Base-by-base conservation (phyloP, 2,797 vertebrate genomes). In the Characodon lateralis region DNA sequence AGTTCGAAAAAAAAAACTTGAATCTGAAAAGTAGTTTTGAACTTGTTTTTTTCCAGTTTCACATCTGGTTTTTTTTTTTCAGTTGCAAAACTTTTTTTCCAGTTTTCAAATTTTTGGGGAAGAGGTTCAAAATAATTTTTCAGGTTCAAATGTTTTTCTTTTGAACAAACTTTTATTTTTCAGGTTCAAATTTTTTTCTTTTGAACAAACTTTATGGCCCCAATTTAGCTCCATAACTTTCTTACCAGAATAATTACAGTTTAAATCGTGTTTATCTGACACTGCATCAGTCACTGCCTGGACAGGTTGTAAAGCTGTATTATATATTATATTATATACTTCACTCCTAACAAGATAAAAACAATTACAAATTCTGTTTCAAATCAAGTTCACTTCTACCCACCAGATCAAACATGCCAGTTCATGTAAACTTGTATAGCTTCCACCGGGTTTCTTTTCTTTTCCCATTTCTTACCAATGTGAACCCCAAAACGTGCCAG, bases 241-340 rank as follows among this genome's bases (percentile, higher is more conserved):
- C 74, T 73, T 61, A 6, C 20, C 35, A 4, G 46, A 56, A 48
- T 70, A n/a, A 72, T 69, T 72, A 78, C 70, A 81, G 56, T 41
- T 46, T 66, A 35, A 35, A 41, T 76, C 22, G 28, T 71, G 53
- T 73, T 72, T 43, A n/a, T 77, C 53, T 48, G 39, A 74, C 2
- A 22, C 53, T 69, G 10, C 35, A 63, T n/a, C 28, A 70, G 24
- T 69, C 63, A 69, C 76, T 41, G 72, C n/a, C 14, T 31, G 3
- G 24, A 31, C 43, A 73, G 2, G 31, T 26, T 41, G 14, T 18
- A 24, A 58, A 28, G 55, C 28, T 73, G 41, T 35, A 76, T 69
- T 20, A 65, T 31, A 31, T 31, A 31, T 31, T 31, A 31, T 31
- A 31, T 31, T 31, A 31, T 14, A 35, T 35, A 12, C 35, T 61